A percentile compares a stretch with the other conserved stretches of the same genome.
Evolutionary conservation across 1,140 invertebrate genomes (phyloP).

Genomic region (Polypedilum pembai): DNA sequence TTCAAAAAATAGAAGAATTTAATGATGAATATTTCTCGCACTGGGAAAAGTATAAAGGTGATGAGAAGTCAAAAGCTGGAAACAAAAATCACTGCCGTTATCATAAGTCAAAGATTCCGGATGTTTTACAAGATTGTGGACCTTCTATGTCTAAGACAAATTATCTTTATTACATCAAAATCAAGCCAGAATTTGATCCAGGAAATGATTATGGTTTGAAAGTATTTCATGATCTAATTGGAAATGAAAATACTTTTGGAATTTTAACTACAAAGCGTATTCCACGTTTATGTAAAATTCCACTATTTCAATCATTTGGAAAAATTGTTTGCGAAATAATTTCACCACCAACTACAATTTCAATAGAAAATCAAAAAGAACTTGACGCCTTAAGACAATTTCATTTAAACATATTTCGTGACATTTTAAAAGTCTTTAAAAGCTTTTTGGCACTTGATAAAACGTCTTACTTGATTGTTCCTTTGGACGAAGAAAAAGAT

Average conservation of each 20-base stretch:
- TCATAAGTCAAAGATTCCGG: constrained; percentile 55
- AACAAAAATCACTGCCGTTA: constrained; percentile 63
- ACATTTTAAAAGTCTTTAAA: constrained; percentile 68
- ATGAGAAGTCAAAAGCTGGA: constrained; percentile 45
- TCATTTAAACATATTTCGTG: constrained; percentile 56
- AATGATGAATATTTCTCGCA: constrained; percentile 38
- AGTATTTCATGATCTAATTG: constrained; percentile 37
- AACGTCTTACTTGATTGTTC: constrained; percentile 70
- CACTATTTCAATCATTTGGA: constrained; percentile 77
- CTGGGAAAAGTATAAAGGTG: constrained; percentile 46
- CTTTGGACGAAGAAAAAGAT: constrained; percentile 44
- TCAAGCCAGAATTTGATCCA: constrained; percentile 34
- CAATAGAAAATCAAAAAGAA: constrained; percentile 52
- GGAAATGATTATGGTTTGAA: constrained; percentile 36
- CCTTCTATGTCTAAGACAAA: constrained; percentile 35
- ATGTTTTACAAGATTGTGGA: constrained; percentile 34
- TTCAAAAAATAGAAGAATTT: constrained; percentile 33
- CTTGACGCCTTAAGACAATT: constrained; percentile 45
- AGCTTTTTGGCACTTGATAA: constrained; percentile 67
- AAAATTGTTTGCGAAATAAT: constrained; percentile 55
- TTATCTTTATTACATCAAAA: constrained; percentile 37
- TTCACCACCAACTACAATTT: constrained; percentile 47
- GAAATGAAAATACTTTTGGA: constrained; percentile 45
- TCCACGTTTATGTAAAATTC: constrained; percentile 61
- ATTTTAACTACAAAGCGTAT: constrained; percentile 52